Evolutionary conservation across 2,888 invertebrate species (phyloP), one percentile per base, ranked within the genome.

Genomic region (Elysia crispata): DNA sequence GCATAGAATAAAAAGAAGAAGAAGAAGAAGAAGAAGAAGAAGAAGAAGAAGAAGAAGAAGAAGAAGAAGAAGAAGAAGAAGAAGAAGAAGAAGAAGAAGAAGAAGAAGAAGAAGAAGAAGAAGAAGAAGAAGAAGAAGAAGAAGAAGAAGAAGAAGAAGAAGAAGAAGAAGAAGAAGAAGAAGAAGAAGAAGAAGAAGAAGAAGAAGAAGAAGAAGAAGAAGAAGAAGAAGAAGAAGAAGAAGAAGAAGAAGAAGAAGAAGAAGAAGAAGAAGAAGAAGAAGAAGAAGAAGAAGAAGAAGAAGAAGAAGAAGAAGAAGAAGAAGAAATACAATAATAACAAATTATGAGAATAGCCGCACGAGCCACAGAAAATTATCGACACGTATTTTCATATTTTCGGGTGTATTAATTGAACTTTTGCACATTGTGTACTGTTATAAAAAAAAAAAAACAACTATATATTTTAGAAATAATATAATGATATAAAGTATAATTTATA

Each of bases 41-140:
- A 23, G 11, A 25, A 25, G 64, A n/a, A 23, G 23, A 11, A n/a
- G 64, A 18, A n/a, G n/a, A n/a, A 18, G 64, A 11, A n/a, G 15
- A 11, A 25, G 64, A 25, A 8, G 64, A 25, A 25, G 13, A 5
- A n/a, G 62, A 62, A 62, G 62, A 62, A 62, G 62, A 62, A 62
- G 62, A 62, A 62, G 62, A 62, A 62, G 62, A 62, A 62, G 62
- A 62, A 62, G 62, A 62, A 62, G 62, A 62, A 62, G 62, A 62
- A 66, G 28, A 66, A 66, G 28, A 66, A 66, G 66, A 66, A 66
- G 28, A 15, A 66, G 25, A 25, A 66, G 28, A 25, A 66, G 28
- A 25, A 25, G 28, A 66, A 25, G 28, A 25, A 66, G 66, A 66
- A 66, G 25, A 66, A 25, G 25, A 66, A 66, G 66, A 66, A 66